These are phyloP conservation scores for Lysiphlebus fabarum DNA, from an alignment of 1,140 invertebrate genomes.

Conservation along the genomic window DNA sequence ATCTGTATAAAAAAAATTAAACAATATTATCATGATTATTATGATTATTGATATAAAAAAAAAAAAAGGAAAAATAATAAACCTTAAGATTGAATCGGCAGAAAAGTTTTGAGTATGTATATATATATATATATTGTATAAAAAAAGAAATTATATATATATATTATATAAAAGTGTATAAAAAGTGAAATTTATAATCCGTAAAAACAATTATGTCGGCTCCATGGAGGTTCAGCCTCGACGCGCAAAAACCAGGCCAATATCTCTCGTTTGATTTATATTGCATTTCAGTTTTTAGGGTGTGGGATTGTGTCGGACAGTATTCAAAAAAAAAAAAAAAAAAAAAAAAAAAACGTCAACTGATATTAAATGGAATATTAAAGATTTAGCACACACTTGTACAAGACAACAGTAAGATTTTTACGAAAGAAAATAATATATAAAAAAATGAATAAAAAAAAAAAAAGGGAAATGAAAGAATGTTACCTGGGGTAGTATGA, in stretches of 20 bases:
- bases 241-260: constrained; percentile 39
- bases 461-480: not conserved
- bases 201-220: constrained; percentile 45
- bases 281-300: constrained; percentile 12
- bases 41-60: not conserved
- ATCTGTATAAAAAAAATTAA: not conserved
- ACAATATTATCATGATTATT: no score
- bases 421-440: not conserved
- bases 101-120: constrained; percentile 12
- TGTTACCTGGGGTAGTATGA: no score
- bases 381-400: constrained; percentile 32
- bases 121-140: not conserved
- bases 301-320: constrained; percentile 11
- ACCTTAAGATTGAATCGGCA: constrained; percentile 5
- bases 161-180: not conserved
- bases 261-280: constrained; percentile 45
- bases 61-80: not conserved
- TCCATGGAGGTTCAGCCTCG: constrained; percentile 25
- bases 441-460: not conserved
- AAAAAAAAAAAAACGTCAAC: no score
- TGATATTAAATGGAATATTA: constrained; percentile 47
- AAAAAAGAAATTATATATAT: constrained; percentile 7
- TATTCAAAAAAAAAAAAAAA: no score
- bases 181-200: constrained; percentile 44
- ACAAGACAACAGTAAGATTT: constrained; percentile 30